phyloP scores from a whole-genome alignment of 2,113 vertebrate genomes.

The Chlorodrepanis virens region DNA sequence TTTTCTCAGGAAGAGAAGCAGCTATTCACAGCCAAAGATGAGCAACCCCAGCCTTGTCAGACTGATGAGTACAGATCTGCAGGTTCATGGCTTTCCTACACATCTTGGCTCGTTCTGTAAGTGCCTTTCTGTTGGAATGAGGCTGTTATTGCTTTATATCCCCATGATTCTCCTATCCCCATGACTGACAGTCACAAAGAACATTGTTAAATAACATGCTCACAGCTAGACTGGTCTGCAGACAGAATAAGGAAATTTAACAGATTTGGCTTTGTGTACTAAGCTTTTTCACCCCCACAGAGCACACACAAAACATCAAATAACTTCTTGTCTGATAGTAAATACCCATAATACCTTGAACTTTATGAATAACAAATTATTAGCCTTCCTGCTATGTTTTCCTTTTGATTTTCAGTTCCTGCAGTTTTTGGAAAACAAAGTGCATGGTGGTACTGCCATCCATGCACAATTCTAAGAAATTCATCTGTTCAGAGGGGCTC shows the following conservation, averaged over 20 bases:
- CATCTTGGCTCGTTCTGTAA: not conserved
- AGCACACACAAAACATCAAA: not conserved
- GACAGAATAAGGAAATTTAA: not conserved
- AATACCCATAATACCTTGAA: not conserved
- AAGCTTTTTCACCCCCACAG: not conserved
- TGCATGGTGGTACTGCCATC: not conserved
- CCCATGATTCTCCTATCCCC: slow-evolving; percentile 29
- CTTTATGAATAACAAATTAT: not conserved
- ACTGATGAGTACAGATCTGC: not conserved
- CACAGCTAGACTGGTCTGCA: not conserved
- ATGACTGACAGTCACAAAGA: not conserved
- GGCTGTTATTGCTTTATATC: slow-evolving; percentile 38
- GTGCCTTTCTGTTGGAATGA: not conserved
- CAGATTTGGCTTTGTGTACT: not conserved
- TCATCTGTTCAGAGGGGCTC: not conserved
- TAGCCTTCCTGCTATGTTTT: not conserved
- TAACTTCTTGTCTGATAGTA: not conserved
- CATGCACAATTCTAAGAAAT: not conserved
- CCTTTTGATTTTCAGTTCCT: not conserved
- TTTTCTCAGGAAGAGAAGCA: not conserved
- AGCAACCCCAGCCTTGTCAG: not conserved
- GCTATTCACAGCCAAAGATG: not conserved
- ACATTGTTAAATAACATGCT: not conserved
- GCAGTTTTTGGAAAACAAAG: not conserved
- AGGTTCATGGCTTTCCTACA: not conserved